Evolutionary conservation across 2,797 vertebrate species (phyloP), one percentile per base, ranked within the genome.

Genomic region (Hybognathus amarus): DNA sequence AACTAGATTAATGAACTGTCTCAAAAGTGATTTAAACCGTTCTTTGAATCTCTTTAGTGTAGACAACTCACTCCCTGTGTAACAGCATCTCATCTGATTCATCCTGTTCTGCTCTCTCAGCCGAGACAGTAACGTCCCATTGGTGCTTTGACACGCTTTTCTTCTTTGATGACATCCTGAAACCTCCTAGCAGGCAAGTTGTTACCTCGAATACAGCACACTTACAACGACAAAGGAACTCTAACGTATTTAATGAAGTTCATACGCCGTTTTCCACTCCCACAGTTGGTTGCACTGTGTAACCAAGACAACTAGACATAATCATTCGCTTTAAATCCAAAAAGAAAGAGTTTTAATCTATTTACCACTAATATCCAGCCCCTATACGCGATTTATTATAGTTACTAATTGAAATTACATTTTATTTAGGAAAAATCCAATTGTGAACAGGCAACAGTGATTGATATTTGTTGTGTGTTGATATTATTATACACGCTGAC

Each of bases 1-100:
- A 75, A 27, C 4, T 17, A 20, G 45, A 59, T 30, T 27, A 54
- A 45, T 59, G 8, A 36, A 36, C 38, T 2, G 6, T 15, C 30
- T 66, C 54, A 79, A 77, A 76, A 63, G 38, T 64, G 17, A 54
- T 24, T 33, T 6, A 27, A 27, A 13, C 3, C 40, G 15, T 74
- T 71, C 2, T 63, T 20, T 52, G 10, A 0, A 61, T 70, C 10
- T 20, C n/a, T 30, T 30, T 67, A 63, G 50, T 20, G 20, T 8
- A n/a, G 13, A 12, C 22, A 33, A 76, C 87, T 86, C 67, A 89
- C 90, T 91, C 87, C 54, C 36, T 76, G 42, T 88, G 88, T 59
- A 89, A 78, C 45, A 85, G 61, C 6, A 5, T 42, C 50, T 82
- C 80, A 50, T 85, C 83, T 6, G 78, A 64, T 56, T 59, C 76